A percentile compares a stretch with the other conserved stretches of the same genome.
These are phyloP conservation scores for Poeciliopsis paucimaculata DNA, from an alignment of 2,797 vertebrate species.

Conservation along the genomic window DNA sequence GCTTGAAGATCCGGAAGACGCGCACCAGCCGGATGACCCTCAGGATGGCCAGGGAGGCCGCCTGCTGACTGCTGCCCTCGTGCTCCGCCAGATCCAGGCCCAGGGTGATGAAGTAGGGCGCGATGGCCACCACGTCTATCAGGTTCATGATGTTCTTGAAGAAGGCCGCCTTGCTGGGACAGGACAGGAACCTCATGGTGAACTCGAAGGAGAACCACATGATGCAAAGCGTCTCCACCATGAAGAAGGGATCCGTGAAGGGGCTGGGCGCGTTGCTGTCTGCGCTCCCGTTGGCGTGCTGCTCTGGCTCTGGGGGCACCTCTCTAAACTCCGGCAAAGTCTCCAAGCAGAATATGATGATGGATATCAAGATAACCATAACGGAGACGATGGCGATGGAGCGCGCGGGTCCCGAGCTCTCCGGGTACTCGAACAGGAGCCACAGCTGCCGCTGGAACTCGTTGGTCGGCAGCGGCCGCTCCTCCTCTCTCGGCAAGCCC, in stretches of 20 bases:
- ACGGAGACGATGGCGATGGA: constrained; percentile 94
- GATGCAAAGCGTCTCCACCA: constrained; percentile 92
- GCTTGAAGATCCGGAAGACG: constrained; percentile 92
- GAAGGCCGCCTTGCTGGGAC: constrained; percentile 92
- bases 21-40: constrained; percentile 90
- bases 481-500: constrained; percentile 87
- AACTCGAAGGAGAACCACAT: constrained; percentile 96
- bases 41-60: constrained; percentile 89
- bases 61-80: constrained; percentile 86
- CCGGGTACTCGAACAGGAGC: constrained; percentile 94
- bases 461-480: constrained; percentile 85
- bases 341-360: constrained; percentile 93
- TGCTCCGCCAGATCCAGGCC: constrained; percentile 87
- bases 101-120: constrained; percentile 92
- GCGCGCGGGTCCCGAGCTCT: constrained; percentile 90
- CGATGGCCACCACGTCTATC: constrained; percentile 92
- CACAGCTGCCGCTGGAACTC: constrained; percentile 91
- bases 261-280: constrained; percentile 64
- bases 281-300: constrained; percentile 56
- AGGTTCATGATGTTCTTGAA: constrained; percentile 97
- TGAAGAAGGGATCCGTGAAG: constrained; percentile 93
- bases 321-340: constrained; percentile 92
- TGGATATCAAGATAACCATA: constrained; percentile 93
- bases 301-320: constrained; percentile 30
- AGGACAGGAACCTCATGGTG: constrained; percentile 88